Conservation (phyloP, 2,797 vertebrate genomes). For the Squalus acanthias region DNA sequence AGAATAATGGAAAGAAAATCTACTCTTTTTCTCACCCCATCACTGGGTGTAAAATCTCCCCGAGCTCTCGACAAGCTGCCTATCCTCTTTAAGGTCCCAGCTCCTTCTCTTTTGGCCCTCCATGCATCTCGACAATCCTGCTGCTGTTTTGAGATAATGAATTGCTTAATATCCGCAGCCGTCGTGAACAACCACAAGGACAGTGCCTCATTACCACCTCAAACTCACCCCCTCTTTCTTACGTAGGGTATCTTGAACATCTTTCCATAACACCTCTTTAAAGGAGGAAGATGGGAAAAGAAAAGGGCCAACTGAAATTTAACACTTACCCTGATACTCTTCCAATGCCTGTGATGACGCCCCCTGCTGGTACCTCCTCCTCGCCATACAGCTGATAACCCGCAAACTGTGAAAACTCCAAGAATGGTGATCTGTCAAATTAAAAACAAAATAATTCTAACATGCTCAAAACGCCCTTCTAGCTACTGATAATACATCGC, state of each 20-base stretch:
- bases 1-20: neutral
- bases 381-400: constrained; percentile 83
- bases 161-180: neutral
- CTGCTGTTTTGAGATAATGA: neutral
- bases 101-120: neutral
- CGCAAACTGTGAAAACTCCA: constrained; percentile 96
- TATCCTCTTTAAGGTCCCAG: neutral
- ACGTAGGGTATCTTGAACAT: neutral
- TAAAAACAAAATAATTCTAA: neutral
- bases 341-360: constrained; percentile 88
- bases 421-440: constrained; percentile 75
- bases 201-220: neutral
- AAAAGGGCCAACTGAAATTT: neutral
- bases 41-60: neutral
- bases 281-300: neutral
- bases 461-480: neutral
- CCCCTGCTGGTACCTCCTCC: constrained; percentile 89
- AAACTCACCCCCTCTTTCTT: neutral
- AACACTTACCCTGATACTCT: constrained; percentile 83
- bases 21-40: neutral
- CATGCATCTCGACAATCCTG: neutral
- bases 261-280: neutral
- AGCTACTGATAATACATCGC: neutral
- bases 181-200: neutral
- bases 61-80: neutral